Evolutionary conservation across 2,113 vertebrate species (phyloP).

Genomic region (Chlamydotis undulata): DNA sequence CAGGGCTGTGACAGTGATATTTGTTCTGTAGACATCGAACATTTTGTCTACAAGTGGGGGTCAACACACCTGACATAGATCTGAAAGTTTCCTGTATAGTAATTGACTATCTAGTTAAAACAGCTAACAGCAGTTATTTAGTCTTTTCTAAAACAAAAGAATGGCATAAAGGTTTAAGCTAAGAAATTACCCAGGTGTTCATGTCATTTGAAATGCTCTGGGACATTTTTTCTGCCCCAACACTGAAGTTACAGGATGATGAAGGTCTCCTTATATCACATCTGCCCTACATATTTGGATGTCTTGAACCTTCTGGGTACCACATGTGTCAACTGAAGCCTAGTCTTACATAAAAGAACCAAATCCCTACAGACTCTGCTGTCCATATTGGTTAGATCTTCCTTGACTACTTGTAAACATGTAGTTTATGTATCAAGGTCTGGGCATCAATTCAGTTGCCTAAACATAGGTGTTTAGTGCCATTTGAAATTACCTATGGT

Average conservation of each 20-base stretch:
- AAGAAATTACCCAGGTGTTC: not conserved
- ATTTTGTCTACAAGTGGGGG: accelerated
- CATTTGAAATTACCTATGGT: not conserved
- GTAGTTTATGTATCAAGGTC: not conserved
- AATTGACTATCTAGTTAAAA: not conserved
- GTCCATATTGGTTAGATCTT: not conserved
- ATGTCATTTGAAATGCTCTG: not conserved
- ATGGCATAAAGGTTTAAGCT: not conserved
- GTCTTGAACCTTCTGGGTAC: not conserved
- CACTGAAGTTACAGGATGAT: not conserved
- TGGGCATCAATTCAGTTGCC: not conserved
- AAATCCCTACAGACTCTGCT: not conserved
- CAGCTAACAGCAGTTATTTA: not conserved
- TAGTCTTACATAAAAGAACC: not conserved
- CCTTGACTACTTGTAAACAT: not conserved
- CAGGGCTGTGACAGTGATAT: not conserved
- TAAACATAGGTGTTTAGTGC: not conserved
- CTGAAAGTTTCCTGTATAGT: not conserved
- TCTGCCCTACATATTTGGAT: not conserved
- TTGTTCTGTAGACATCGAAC: not conserved
- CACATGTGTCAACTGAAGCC: not conserved
- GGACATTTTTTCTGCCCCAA: not conserved
- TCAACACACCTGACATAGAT: not conserved
- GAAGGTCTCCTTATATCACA: not conserved
- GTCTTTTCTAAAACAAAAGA: not conserved